Evolutionary conservation across 2,888 invertebrate genomes (phyloP).

Genomic region (Copidosoma aretas): DNA sequence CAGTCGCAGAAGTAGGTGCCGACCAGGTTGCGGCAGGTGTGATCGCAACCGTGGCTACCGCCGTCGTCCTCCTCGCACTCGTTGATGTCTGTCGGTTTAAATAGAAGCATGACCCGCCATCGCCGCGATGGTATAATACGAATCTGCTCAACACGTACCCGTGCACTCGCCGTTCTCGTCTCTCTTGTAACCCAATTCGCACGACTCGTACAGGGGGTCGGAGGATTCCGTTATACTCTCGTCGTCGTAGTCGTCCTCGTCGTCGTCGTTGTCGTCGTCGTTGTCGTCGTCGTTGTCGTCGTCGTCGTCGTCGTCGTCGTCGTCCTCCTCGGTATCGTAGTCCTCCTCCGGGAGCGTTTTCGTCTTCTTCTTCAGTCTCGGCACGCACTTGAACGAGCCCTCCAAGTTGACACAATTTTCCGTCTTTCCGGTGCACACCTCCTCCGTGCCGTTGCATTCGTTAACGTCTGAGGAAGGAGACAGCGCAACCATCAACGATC

Average conservation of each 20-base stretch:
- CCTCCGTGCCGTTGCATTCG: slow-evolving; percentile 65
- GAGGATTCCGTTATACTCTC: slow-evolving; percentile 53
- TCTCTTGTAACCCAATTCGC: slow-evolving; percentile 62
- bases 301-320: slow-evolving; percentile 48
- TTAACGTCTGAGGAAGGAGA: slow-evolving; percentile 65
- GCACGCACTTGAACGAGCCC: slow-evolving; percentile 62
- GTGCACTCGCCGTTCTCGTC: slow-evolving; percentile 62
- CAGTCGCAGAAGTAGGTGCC: slow-evolving; percentile 69
- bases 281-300: slow-evolving; percentile 48
- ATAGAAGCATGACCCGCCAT: background rate
- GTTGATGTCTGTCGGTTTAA: slow-evolving; percentile 67
- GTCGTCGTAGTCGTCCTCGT: slow-evolving; percentile 50
- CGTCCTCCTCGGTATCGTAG: slow-evolving; percentile 52
- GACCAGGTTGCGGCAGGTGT: slow-evolving; percentile 64
- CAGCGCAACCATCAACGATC: background rate
- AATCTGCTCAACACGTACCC: slow-evolving; percentile 54
- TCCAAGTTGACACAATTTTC: slow-evolving; percentile 63
- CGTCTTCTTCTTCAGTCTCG: slow-evolving; percentile 49
- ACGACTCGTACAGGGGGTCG: slow-evolving; percentile 45
- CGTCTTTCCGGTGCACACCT: slow-evolving; percentile 44
- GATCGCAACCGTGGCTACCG: slow-evolving; percentile 67
- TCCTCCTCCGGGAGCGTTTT: slow-evolving; percentile 54
- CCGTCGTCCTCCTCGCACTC: slow-evolving; percentile 64
- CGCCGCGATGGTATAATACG: background rate
- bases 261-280: slow-evolving; percentile 48